Evolutionary conservation across 2,888 invertebrate genomes (phyloP).

Genomic region (Saturnia pavonia): DNA sequence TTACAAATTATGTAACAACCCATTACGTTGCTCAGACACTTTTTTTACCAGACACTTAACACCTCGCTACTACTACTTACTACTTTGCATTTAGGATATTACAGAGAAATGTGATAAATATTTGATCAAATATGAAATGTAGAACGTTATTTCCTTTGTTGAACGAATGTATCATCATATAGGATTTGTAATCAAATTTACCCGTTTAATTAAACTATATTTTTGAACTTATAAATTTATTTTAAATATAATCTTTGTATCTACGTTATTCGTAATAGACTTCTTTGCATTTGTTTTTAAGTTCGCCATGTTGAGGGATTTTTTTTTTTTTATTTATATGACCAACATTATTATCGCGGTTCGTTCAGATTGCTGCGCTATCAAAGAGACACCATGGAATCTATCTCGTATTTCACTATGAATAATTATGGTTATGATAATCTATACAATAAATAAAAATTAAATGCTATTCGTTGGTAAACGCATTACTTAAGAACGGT

Average conservation of each 20-base stretch:
- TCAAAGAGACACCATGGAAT: too few species aligned
- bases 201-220: not conserved
- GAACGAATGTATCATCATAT: not conserved
- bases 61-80: constrained; percentile 19
- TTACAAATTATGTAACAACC: constrained; percentile 75
- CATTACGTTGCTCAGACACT: constrained; percentile 30
- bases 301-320: not conserved
- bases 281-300: not conserved
- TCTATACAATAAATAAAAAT: too few species aligned
- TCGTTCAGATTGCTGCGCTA: too few species aligned
- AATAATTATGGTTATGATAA: too few species aligned
- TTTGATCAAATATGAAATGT: constrained; percentile 21
- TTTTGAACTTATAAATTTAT: not conserved
- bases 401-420: too few species aligned
- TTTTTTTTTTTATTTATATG: too few species aligned
- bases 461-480: too few species aligned
- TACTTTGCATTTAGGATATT: constrained; percentile 11
- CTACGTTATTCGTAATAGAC: not conserved
- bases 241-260: not conserved
- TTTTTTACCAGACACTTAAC: constrained; percentile 38
- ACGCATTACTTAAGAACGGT: too few species aligned
- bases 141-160: constrained; percentile 19
- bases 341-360: too few species aligned
- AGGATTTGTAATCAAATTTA: not conserved
- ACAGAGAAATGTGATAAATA: constrained; percentile 20